Conservation (phyloP, 2,797 vertebrate genomes). For the Helarctos malayanus region DNA sequence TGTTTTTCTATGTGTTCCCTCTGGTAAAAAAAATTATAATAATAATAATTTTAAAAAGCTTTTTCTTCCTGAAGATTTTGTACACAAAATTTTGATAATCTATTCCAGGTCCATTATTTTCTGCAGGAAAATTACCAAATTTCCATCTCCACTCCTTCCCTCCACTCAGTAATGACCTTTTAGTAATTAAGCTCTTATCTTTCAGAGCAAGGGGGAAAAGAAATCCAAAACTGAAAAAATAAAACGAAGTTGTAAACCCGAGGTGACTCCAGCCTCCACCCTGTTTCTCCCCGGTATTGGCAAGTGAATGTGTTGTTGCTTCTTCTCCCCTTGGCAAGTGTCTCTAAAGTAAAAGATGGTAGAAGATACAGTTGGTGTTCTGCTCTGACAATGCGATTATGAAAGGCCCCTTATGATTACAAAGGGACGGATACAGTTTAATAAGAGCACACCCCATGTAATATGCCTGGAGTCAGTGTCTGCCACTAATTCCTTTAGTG, state of each 20-base stretch:
- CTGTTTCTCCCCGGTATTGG: not conserved
- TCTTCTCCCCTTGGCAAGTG: not conserved
- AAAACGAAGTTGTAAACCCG: not conserved
- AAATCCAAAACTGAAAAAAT: not conserved
- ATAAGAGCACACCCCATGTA: not conserved
- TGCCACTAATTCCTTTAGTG: not conserved
- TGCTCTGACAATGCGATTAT: rapidly evolving
- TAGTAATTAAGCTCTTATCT: not conserved
- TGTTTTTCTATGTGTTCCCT: not conserved
- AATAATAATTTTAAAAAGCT: not conserved
- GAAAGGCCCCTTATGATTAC: not conserved
- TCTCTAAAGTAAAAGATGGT: not conserved
- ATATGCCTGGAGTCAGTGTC: not conserved
- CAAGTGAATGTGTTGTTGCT: not conserved
- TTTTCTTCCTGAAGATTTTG: conserved; percentile 35
- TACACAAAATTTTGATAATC: not conserved
- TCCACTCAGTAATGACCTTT: not conserved
- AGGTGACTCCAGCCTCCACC: not conserved
- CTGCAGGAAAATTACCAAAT: not conserved
- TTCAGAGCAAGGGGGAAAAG: not conserved
- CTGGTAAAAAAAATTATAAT: not conserved
- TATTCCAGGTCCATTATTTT: not conserved
- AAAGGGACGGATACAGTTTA: not conserved
- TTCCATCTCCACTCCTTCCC: too few relatives aligned
- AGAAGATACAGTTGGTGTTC: not conserved